These are phyloP conservation scores for Labeo rohita DNA, from an alignment of 2,113 vertebrate species.

Conservation along the genomic window DNA sequence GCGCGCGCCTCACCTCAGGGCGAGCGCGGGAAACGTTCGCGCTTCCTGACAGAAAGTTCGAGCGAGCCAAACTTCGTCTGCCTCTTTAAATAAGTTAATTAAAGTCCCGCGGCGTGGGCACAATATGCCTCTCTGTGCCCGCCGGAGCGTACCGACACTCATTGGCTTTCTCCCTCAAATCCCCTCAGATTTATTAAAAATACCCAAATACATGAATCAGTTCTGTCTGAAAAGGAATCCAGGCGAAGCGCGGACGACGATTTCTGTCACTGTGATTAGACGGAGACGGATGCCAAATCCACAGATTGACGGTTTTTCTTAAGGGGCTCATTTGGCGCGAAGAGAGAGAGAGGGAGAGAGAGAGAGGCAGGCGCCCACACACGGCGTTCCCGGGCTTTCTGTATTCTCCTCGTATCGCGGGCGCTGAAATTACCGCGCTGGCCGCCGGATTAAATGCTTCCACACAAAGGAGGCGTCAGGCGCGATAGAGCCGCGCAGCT, in stretches of 20 bases:
- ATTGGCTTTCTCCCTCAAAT: slow-evolving; percentile 57
- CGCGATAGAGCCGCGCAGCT: slow-evolving; percentile 12
- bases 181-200: slow-evolving; percentile 60
- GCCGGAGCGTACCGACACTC: slow-evolving; percentile 57
- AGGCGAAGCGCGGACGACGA: slow-evolving; percentile 53
- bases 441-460: slow-evolving; percentile 36
- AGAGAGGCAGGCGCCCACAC: neutral
- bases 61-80: slow-evolving; percentile 33
- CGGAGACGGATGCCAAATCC: slow-evolving; percentile 46
- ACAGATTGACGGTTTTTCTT: slow-evolving; percentile 53
- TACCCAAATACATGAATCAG: slow-evolving; percentile 51
- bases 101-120: slow-evolving; percentile 49
- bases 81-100: slow-evolving; percentile 54
- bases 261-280: slow-evolving; percentile 57
- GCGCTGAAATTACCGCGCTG: slow-evolving; percentile 31
- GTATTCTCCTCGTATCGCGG: slow-evolving; percentile 16
- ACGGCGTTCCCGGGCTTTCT: neutral
- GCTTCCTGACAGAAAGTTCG: slow-evolving; percentile 39
- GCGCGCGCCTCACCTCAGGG: neutral
- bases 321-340: slow-evolving; percentile 48
- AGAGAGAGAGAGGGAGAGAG: neutral
- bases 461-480: slow-evolving; percentile 33
- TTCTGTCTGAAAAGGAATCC: slow-evolving; percentile 48
- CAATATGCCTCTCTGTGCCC: slow-evolving; percentile 49
- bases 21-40: neutral